These are phyloP conservation scores for Cynaeus angustus DNA, from an alignment of 2,888 invertebrate genomes.

Conservation along the genomic window DNA sequence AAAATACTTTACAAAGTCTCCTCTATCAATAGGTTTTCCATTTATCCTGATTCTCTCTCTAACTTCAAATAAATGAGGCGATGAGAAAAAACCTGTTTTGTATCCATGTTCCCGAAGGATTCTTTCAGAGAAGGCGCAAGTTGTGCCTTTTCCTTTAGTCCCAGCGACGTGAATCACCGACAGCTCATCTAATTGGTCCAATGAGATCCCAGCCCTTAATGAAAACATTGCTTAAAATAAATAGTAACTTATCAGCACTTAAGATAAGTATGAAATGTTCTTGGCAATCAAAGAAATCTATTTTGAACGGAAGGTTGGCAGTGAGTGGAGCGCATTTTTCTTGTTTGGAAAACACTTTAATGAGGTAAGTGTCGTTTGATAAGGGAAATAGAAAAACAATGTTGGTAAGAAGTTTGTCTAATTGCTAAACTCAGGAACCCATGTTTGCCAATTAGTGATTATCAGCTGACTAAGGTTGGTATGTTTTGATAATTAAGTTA, in stretches of 20 bases:
- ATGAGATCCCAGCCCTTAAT: constrained; percentile 76
- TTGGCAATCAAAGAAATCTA: background rate
- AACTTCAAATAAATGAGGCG: constrained; percentile 95
- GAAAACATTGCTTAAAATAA: constrained; percentile 21
- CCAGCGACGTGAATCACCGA: constrained; percentile 96
- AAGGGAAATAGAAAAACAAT: background rate
- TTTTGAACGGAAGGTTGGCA: constrained; percentile 13
- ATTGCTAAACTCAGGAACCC: background rate
- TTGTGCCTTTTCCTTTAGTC: constrained; percentile 98
- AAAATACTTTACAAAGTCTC: constrained; percentile 85
- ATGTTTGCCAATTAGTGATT: background rate
- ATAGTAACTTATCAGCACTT: constrained; percentile 33
- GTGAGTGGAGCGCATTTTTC: background rate
- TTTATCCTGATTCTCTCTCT: constrained; percentile 93
- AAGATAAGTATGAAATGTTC: constrained; percentile 44
- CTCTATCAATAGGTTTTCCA: constrained; percentile 84
- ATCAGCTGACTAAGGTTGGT: background rate
- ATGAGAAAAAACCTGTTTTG: constrained; percentile 95
- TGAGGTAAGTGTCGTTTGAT: background rate
- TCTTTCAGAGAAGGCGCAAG: constrained; percentile 93
- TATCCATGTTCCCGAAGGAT: constrained; percentile 89
- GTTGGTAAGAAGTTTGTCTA: background rate
- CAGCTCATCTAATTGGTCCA: constrained; percentile 81
- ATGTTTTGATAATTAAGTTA: background rate
- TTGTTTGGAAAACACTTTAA: background rate